phyloP scores from a whole-genome alignment of 2,113 vertebrate genomes.

The Tachysurus vachellii region DNA sequence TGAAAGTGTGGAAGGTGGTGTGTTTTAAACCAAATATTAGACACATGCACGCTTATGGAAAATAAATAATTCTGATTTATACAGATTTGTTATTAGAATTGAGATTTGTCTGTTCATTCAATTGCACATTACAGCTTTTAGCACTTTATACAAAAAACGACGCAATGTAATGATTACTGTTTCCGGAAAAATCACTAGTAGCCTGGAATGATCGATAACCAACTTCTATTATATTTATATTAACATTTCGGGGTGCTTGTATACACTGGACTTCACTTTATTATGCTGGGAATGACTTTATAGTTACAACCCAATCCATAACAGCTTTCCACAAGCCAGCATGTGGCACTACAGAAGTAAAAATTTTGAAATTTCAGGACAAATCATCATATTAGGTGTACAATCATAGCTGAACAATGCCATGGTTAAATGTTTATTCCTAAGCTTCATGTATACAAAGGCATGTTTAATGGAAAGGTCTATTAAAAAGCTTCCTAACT shows the following conservation, averaged over 20 bases:
- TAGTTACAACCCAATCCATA: background rate
- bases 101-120: background rate
- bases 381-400: background rate
- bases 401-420: background rate
- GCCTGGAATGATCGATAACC: no score
- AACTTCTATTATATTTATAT: background rate
- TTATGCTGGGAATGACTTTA: background rate
- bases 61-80: background rate
- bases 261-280: background rate
- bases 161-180: background rate
- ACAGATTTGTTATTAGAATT: background rate
- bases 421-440: slow-evolving; percentile 21
- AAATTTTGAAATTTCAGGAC: background rate
- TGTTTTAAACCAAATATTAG: background rate
- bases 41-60: background rate
- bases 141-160: no score
- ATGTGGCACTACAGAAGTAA: slow-evolving; percentile 16
- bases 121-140: background rate
- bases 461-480: slow-evolving; percentile 14
- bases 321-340: background rate
- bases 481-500: background rate
- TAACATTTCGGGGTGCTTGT: no score
- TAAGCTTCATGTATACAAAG: background rate
- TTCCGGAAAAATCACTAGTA: background rate
- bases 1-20: background rate